phyloP scores from a whole-genome alignment of 2,113 vertebrate species.

The Balaeniceps rex region DNA sequence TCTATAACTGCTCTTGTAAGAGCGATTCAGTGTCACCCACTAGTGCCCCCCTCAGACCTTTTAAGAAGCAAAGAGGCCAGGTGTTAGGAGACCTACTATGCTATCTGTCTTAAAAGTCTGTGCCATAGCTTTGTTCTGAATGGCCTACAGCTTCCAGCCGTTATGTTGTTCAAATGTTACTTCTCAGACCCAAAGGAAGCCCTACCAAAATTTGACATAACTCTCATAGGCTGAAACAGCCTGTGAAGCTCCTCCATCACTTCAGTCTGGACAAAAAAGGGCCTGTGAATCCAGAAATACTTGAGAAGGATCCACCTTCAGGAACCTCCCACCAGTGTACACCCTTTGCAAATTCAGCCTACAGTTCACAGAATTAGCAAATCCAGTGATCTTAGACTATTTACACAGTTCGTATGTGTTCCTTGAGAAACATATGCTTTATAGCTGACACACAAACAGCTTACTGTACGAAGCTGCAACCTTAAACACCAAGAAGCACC shows the following conservation, averaged over 20 bases:
- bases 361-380: fast-evolving
- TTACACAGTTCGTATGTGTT: neutral
- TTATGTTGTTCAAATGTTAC: neutral
- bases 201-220: neutral
- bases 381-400: neutral
- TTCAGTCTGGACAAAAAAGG: fast-evolving
- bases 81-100: neutral
- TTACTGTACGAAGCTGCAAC: neutral
- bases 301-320: neutral
- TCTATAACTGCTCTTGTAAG: neutral
- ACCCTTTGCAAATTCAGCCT: neutral
- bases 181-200: neutral
- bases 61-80: neutral
- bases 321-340: neutral
- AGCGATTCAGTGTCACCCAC: neutral
- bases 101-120: neutral
- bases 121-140: neutral
- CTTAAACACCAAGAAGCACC: neutral
- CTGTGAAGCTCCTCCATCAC: neutral
- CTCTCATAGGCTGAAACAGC: neutral
- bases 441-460: neutral
- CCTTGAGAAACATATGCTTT: neutral
- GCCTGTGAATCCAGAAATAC: neutral
- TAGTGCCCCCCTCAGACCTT: neutral
- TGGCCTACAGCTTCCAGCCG: neutral